These are phyloP conservation scores for Caenorhabditis uteleia DNA, from an alignment of 2,888 invertebrate species.

Conservation along the genomic window DNA sequence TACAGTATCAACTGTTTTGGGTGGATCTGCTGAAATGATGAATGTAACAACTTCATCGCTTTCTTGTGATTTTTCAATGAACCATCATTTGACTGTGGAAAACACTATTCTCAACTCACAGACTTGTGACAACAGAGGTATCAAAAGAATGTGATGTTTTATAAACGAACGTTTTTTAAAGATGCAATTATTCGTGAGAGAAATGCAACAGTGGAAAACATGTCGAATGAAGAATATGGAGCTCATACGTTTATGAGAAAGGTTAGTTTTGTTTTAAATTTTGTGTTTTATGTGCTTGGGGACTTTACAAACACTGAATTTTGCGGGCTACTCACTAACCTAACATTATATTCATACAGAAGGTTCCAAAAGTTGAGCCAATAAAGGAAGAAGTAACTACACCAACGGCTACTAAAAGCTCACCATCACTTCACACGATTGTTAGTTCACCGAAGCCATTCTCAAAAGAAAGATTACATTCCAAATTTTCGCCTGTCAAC, in stretches of 20 bases:
- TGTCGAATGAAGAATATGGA: constrained; percentile 36
- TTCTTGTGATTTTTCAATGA: constrained; percentile 21
- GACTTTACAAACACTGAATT: background rate
- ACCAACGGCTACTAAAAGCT: background rate
- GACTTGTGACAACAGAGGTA: constrained; percentile 28
- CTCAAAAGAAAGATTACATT: constrained; percentile 12
- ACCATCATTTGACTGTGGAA: constrained; percentile 29
- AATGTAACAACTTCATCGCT: constrained; percentile 35
- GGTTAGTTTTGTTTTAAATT: constrained; percentile 12
- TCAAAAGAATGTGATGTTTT: background rate
- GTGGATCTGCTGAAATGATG: constrained; percentile 34
- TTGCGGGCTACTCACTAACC: constrained; percentile 9
- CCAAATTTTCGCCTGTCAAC: constrained; percentile 42
- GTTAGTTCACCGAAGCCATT: constrained; percentile 35
- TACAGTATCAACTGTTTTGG: constrained; percentile 25
- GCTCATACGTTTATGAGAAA: constrained; percentile 48
- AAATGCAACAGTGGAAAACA: background rate
- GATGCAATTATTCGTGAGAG: constrained; percentile 29
- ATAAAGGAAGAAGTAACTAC: constrained; percentile 2
- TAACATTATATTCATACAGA: constrained; percentile 12
- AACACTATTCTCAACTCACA: constrained; percentile 35
- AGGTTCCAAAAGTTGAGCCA: background rate
- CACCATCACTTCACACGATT: constrained; percentile 7
- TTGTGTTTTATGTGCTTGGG: background rate
- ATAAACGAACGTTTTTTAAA: background rate